These are phyloP conservation scores for Pandemis cinnamomeana DNA, from an alignment of 2,888 invertebrate species.

Conservation along the genomic window DNA sequence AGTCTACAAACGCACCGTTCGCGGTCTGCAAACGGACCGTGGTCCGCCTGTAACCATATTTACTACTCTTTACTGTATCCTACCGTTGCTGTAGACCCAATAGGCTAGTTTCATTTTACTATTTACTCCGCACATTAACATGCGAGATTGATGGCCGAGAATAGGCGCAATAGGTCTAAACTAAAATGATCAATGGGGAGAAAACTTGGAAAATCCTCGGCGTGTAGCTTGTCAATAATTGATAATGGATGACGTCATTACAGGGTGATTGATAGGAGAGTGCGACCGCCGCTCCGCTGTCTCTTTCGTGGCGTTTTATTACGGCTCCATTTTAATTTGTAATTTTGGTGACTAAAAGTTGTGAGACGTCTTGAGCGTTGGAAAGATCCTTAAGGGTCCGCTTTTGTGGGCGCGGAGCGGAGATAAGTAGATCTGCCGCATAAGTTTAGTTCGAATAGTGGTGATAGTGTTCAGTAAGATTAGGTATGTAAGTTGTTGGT, in stretches of 20 bases:
- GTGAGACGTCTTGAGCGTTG: neutral
- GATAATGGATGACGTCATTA: constrained; percentile 84
- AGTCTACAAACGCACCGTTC: no score
- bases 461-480: no score
- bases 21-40: no score
- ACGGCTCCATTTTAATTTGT: constrained; percentile 29
- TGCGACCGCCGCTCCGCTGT: constrained; percentile 49
- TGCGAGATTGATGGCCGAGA: constrained; percentile 34
- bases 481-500: no score
- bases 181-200: constrained; percentile 66
- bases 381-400: neutral
- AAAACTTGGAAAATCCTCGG: constrained; percentile 77
- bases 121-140: constrained; percentile 20
- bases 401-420: neutral
- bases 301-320: constrained; percentile 32
- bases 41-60: no score
- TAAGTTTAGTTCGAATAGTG: no score
- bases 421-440: no score
- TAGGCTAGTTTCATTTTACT: neutral
- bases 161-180: constrained; percentile 50
- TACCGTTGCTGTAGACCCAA: no score
- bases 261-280: constrained; percentile 78
- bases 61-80: no score
- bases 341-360: neutral
- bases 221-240: constrained; percentile 78